Conservation (phyloP, 2,113 vertebrate genomes). For the Nothoprocta perdicaria region DNA sequence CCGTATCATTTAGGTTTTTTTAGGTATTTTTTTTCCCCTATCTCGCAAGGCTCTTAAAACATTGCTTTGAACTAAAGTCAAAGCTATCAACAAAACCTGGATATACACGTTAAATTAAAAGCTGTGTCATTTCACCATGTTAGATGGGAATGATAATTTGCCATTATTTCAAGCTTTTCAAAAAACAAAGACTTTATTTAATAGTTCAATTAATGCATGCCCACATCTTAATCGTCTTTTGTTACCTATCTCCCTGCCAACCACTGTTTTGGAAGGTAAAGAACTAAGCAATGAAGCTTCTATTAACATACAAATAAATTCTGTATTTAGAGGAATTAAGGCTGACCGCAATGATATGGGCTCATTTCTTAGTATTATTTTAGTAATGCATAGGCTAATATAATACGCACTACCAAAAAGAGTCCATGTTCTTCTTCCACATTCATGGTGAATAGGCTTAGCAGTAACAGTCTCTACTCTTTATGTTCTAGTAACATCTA, state of each 20-base stretch:
- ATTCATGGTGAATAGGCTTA: accelerated
- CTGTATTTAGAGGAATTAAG: background rate
- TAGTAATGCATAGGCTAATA: background rate
- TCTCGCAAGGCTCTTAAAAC: background rate
- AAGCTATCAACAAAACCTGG: background rate
- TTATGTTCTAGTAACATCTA: background rate
- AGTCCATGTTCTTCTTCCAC: background rate
- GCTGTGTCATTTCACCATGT: background rate
- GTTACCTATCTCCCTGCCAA: background rate
- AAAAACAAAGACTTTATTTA: background rate
- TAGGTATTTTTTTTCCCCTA: background rate
- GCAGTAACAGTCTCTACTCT: background rate
- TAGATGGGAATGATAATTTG: background rate
- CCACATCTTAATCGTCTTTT: background rate
- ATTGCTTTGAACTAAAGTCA: background rate
- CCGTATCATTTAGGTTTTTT: background rate
- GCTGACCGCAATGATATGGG: background rate
- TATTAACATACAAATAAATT: background rate
- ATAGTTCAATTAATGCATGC: background rate
- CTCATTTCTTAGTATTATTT: background rate
- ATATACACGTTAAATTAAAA: background rate
- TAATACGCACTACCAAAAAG: background rate
- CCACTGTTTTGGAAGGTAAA: background rate
- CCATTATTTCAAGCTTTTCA: background rate
- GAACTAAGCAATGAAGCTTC: background rate